phyloP scores from a whole-genome alignment of 2,888 invertebrate species.

The Coleophora flavipennella region DNA sequence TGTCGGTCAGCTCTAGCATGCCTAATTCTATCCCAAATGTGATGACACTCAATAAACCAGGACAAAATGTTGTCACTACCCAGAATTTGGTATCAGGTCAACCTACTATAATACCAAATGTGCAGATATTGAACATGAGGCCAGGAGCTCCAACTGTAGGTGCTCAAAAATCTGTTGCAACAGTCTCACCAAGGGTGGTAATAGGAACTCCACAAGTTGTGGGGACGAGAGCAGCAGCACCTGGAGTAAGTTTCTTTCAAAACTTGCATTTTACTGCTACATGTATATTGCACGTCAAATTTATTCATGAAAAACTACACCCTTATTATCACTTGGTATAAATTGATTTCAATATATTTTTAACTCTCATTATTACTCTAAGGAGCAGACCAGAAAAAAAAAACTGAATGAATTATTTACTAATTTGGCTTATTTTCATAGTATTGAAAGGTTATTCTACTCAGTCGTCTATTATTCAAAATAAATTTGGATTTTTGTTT shows the following conservation, averaged over 20 bases:
- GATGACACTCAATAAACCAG: constrained; percentile 76
- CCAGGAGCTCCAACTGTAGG: constrained; percentile 78
- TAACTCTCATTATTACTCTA: too few species aligned
- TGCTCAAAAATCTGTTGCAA: constrained; percentile 83
- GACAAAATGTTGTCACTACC: constrained; percentile 67
- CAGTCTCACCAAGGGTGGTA: constrained; percentile 86
- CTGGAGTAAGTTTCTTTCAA: constrained; percentile 74
- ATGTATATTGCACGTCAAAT: not conserved
- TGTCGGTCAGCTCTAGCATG: constrained; percentile 75
- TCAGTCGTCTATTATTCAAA: too few species aligned
- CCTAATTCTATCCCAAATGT: constrained; percentile 74
- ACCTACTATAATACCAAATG: constrained; percentile 79
- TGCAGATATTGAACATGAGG: constrained; percentile 89
- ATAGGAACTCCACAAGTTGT: constrained; percentile 87
- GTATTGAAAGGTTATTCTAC: too few species aligned
- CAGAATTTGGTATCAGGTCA: constrained; percentile 76
- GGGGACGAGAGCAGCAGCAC: constrained; percentile 84
- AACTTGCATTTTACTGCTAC: not conserved
- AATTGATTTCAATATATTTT: too few species aligned
- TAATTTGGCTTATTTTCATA: too few species aligned
- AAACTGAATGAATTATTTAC: too few species aligned
- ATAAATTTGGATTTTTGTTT: too few species aligned
- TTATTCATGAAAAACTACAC: too few species aligned
- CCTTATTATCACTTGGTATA: too few species aligned
- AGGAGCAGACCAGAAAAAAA: too few species aligned